Conservation (phyloP, 30 jellyfish, hydroid and myxozoan species). For the Pseudorhiza aurosa region DNA sequence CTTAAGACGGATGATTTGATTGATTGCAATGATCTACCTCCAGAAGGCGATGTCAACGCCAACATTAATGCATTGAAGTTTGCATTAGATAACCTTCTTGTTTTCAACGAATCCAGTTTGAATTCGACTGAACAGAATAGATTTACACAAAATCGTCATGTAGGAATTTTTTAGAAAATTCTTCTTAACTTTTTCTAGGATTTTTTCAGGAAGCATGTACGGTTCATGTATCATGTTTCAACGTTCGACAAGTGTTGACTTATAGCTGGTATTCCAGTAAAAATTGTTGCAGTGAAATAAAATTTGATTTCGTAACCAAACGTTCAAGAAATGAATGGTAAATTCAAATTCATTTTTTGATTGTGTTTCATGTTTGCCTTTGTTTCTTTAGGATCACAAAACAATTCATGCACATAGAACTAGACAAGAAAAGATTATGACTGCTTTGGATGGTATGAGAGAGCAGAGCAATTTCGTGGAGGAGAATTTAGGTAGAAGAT, state of each 20-base stretch:
- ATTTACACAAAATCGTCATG: conserved; percentile 28
- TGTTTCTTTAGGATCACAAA: not conserved
- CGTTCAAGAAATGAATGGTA: not conserved
- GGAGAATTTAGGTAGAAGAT: conserved; percentile 42
- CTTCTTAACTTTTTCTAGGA: too few species aligned
- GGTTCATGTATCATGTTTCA: too few species aligned
- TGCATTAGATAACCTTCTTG: conserved; percentile 47
- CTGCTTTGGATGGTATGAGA: conserved; percentile 44
- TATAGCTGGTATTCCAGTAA: too few species aligned
- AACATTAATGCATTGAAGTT: conserved; percentile 48
- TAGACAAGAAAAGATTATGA: conserved; percentile 3
- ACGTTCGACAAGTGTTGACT: too few species aligned
- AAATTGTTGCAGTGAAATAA: too few species aligned
- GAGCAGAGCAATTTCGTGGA: conserved; percentile 23
- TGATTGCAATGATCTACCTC: conserved; percentile 32
- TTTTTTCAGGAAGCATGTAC: too few species aligned
- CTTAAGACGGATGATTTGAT: conserved; percentile 20
- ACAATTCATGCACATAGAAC: not conserved
- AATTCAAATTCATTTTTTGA: not conserved
- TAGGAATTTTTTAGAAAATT: not conserved
- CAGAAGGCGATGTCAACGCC: conserved; percentile 28
- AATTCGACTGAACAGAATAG: not conserved
- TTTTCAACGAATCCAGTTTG: conserved; percentile 31
- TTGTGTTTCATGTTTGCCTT: not conserved
- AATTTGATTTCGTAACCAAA: too few species aligned